Evolutionary conservation across 2,113 vertebrate species (phyloP).

Genomic region (Entelurus aequoreus): DNA sequence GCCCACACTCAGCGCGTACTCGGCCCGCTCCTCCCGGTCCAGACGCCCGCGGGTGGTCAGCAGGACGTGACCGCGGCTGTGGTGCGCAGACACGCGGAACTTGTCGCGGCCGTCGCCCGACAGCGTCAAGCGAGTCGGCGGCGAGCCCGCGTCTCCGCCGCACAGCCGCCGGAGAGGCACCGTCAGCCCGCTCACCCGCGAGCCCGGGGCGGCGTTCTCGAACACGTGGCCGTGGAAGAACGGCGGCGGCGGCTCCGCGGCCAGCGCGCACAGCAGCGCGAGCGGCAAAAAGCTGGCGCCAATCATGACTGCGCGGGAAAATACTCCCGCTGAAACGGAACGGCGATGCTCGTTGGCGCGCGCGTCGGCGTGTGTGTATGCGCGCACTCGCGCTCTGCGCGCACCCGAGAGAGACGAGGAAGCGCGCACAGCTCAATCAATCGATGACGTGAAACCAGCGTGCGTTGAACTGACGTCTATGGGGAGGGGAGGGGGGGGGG

Average conservation of each 20-base stretch:
- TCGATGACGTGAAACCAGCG: constrained; percentile 23
- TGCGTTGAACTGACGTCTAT: constrained; percentile 11
- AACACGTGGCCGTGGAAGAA: constrained; percentile 80
- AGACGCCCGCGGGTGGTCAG: constrained; percentile 74
- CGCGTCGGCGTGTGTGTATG: constrained; percentile 40
- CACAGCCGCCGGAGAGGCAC: constrained; percentile 78
- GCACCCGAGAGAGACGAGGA: constrained; percentile 43
- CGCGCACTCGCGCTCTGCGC: constrained; percentile 46
- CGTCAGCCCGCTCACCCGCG: constrained; percentile 78
- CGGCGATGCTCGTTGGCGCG: constrained; percentile 1
- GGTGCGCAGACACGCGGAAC: constrained; percentile 78
- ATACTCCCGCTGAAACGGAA: background rate
- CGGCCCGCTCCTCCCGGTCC: constrained; percentile 77
- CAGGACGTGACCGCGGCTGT: constrained; percentile 74
- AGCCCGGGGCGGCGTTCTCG: constrained; percentile 82
- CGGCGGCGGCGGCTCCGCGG: constrained; percentile 57
- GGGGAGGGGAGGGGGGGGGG: constrained; percentile 8
- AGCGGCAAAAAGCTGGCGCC: constrained; percentile 61
- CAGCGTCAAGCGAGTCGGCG: constrained; percentile 71
- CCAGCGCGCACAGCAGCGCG: constrained; percentile 54
- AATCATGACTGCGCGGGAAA: constrained; percentile 57
- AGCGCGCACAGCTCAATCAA: constrained; percentile 51
- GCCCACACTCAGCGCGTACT: constrained; percentile 72
- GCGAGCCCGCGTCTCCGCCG: constrained; percentile 48
- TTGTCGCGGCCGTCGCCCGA: constrained; percentile 73